Evolutionary conservation across 2,797 vertebrate genomes (phyloP).

Genomic region (Mionectes olivaceus): DNA sequence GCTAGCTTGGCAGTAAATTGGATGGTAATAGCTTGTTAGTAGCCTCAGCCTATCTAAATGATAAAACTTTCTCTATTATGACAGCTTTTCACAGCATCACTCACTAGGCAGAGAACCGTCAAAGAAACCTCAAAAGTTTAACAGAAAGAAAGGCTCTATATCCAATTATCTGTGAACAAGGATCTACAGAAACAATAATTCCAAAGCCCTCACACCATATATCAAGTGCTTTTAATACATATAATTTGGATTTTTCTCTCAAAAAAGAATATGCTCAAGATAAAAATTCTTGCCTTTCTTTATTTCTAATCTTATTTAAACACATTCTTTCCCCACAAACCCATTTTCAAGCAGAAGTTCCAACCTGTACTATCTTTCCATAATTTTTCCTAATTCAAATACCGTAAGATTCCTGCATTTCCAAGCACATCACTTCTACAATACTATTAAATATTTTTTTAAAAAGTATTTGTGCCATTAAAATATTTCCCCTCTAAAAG

Average conservation of each 20-base stretch:
- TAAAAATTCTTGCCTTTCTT: background rate
- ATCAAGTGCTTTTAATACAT: background rate
- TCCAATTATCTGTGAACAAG: background rate
- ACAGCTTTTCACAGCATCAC: background rate
- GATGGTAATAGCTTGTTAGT: background rate
- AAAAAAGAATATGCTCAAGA: background rate
- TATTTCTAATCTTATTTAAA: background rate
- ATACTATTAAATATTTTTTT: background rate
- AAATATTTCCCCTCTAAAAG: background rate
- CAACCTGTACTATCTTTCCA: background rate
- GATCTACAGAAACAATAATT: background rate
- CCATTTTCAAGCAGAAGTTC: background rate
- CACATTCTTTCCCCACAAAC: background rate
- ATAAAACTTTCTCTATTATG: background rate
- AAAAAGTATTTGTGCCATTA: background rate
- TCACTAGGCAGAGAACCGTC: background rate
- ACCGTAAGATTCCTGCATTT: background rate
- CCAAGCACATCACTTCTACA: background rate
- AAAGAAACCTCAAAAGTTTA: background rate
- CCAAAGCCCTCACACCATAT: background rate
- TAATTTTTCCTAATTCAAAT: background rate
- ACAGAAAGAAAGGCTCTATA: background rate
- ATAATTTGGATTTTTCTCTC: background rate
- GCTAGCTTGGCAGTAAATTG: background rate
- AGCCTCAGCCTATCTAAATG: background rate